Percentiles rank a stretch among this genome's conserved stretches.
Evolutionary conservation across 2,797 vertebrate genomes (phyloP).

Genomic region (Acanthornis magna): DNA sequence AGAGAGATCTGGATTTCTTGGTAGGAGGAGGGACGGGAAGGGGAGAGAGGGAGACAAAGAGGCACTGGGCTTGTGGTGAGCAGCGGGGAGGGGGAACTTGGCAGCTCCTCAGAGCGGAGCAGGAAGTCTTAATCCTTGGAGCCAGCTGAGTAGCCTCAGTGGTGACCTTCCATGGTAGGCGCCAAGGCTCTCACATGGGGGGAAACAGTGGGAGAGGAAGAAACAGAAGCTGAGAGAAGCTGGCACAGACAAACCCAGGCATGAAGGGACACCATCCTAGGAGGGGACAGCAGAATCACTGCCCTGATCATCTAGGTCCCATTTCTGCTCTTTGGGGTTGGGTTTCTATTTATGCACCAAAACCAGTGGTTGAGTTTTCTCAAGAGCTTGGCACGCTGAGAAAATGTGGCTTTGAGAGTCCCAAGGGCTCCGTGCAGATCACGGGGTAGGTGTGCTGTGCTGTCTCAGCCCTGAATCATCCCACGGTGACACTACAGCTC

Average conservation of each 20-base stretch:
- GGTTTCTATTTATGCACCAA: not conserved
- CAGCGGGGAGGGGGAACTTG: not conserved
- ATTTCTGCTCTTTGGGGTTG: not conserved
- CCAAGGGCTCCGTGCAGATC: not conserved
- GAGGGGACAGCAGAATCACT: not conserved
- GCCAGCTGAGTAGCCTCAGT: slow-evolving; percentile 14
- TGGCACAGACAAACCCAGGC: not conserved
- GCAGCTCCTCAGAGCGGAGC: slow-evolving; percentile 12
- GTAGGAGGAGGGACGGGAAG: not conserved
- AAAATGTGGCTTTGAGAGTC: not conserved
- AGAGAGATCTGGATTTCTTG: not conserved
- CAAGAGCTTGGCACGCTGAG: not conserved
- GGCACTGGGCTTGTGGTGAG: slow-evolving; percentile 30
- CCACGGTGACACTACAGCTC: slow-evolving; percentile 7
- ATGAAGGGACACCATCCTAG: not conserved
- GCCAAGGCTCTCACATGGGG: not conserved
- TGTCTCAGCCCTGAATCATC: slow-evolving; percentile 30
- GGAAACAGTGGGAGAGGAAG: not conserved
- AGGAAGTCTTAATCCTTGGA: slow-evolving; percentile 26
- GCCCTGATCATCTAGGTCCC: not conserved
- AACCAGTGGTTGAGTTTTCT: not conserved
- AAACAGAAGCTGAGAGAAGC: not conserved
- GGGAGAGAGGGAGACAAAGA: not conserved
- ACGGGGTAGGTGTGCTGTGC: slow-evolving; percentile 25
- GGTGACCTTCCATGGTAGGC: not conserved